Evolutionary conservation across 1,140 invertebrate genomes (phyloP).

Genomic region (Drosophila parabipectinata): DNA sequence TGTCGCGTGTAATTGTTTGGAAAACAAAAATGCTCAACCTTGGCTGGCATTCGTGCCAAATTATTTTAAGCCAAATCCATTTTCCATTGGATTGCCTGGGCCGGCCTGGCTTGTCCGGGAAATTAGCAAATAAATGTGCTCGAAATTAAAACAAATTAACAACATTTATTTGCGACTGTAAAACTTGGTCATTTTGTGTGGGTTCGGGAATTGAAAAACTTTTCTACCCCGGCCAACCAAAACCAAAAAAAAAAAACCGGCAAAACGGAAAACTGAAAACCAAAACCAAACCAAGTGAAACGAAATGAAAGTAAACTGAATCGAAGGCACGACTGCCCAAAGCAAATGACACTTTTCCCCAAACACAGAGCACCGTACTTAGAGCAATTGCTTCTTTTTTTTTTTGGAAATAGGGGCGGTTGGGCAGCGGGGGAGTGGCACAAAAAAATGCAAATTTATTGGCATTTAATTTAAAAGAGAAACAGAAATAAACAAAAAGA

Average conservation of each 20-base stretch:
- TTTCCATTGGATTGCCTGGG: conserved; percentile 32
- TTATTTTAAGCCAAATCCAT: conserved; percentile 40
- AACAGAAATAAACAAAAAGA: conserved; percentile 43
- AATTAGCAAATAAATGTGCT: conserved; percentile 67
- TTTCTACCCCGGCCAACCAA: conserved; percentile 28
- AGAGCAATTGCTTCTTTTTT: conserved; percentile 35
- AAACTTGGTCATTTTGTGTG: conserved; percentile 69
- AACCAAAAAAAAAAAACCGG: not conserved
- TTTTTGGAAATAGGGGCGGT: not conserved
- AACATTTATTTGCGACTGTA: conserved; percentile 75
- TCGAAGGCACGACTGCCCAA: conserved; percentile 60
- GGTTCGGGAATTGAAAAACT: conserved; percentile 72
- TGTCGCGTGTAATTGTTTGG: conserved; percentile 33
- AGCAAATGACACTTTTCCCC: conserved; percentile 66
- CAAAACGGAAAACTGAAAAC: conserved; percentile 3
- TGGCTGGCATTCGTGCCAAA: conserved; percentile 6
- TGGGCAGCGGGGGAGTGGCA: conserved; percentile 3
- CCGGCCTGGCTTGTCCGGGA: conserved; percentile 23
- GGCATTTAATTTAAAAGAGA: conserved; percentile 77
- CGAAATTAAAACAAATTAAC: conserved; percentile 79
- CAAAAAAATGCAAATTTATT: conserved; percentile 76
- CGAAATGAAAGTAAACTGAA: conserved; percentile 57
- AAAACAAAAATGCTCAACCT: conserved; percentile 36
- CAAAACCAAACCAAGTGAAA: conserved; percentile 25
- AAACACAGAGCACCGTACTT: conserved; percentile 23